Evolutionary conservation across 2,113 vertebrate species (phyloP), one percentile per base, ranked within the genome.

Genomic region (Cromileptes altivelis): DNA sequence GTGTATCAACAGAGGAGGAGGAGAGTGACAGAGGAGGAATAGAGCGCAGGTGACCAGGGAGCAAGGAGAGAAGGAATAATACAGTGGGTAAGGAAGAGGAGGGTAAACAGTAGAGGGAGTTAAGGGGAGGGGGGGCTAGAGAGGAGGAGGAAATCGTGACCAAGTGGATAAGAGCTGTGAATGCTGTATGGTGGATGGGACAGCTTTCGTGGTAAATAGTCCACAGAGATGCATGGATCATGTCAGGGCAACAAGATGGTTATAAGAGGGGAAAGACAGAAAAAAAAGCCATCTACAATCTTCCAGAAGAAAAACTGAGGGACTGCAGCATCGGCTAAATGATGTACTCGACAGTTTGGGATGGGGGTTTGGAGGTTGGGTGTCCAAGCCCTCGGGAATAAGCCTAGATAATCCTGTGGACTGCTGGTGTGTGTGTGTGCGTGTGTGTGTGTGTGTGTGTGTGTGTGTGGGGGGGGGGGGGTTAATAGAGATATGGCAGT

Each of bases 351-450:
- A 70, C 49, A 64, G 84, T 80, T 87, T 88, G 78, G 78, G 78
- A 52, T 40, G 53, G 67, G 67, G 60, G 56, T 47, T 88, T 73
- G 37, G 75, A 75, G 65, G 80, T 75, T 81, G 73, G 81, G 73
- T 83, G 85, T 89, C 83, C 60, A 82, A 42, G 83, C 56, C 76
- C 75, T 81, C 2, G 67, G 85, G 88, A 88, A 85, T 89, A 87
- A 90, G 75, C 77, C 80, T 2, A 70, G 80, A 84, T 90, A 91
- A 93, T 91, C 87, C 84, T 74, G 58, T 74, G 57, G 47, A 80
- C 74, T 90, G 86, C 79, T 85, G 68, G 62, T 68, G 72, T 60
- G 80, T 42, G 62, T 75, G 61, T 47, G 57, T 53, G 49, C 67
- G 68, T 45, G 53, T 47, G 65, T 23, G 61, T 42, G 70, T 37